Percentiles rank a stretch among this genome's conserved stretches.
Evolutionary conservation across 1,140 invertebrate species (phyloP).

Genomic region (Drosophila seguyi): DNA sequence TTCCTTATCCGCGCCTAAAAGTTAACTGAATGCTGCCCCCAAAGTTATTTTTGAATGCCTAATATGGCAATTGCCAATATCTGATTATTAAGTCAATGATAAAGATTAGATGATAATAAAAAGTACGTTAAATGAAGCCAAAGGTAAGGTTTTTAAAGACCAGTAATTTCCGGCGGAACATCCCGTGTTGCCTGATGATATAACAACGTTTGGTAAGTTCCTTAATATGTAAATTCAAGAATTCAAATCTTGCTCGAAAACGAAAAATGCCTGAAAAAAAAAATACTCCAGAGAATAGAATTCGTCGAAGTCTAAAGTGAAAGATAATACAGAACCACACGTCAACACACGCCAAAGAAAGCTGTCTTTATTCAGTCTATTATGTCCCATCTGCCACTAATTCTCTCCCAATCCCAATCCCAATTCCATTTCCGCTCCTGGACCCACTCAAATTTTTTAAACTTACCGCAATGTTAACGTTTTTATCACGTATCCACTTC

Average conservation of each 20-base stretch:
- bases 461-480: constrained; percentile 69
- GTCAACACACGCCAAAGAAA: constrained; percentile 84
- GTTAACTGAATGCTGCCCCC: not conserved
- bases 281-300: constrained; percentile 30
- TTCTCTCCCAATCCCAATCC: constrained; percentile 1
- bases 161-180: constrained; percentile 68
- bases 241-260: constrained; percentile 77
- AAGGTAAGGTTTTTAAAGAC: constrained; percentile 79
- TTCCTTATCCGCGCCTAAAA: not conserved
- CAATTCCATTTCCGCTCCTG: not conserved
- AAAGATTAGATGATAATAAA: constrained; percentile 20
- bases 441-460: constrained; percentile 52
- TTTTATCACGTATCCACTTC: constrained; percentile 73
- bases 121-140: constrained; percentile 35
- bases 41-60: constrained; percentile 19
- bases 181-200: constrained; percentile 67
- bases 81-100: constrained; percentile 41
- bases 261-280: constrained; percentile 26
- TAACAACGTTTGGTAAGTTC: constrained; percentile 85
- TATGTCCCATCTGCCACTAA: constrained; percentile 25
- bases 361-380: constrained; percentile 52
- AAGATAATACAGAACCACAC: constrained; percentile 67
- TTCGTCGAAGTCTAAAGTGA: constrained; percentile 32
- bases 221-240: constrained; percentile 70
- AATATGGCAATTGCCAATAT: constrained; percentile 9